These are phyloP conservation scores for Euplagia quadripunctaria DNA, from an alignment of 2,888 invertebrate species.

Conservation along the genomic window DNA sequence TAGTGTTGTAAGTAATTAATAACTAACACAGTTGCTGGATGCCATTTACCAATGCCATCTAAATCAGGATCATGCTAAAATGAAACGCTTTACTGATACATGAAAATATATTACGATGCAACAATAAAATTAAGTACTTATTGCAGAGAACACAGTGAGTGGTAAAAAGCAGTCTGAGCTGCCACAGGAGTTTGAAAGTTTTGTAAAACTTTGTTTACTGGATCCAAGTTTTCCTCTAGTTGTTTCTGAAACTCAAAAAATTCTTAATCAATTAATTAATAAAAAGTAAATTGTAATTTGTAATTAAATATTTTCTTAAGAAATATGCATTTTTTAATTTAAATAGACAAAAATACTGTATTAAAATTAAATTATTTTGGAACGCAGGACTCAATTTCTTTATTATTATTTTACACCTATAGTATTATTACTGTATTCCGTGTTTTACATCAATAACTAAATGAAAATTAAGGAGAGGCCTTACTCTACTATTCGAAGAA, in stretches of 20 bases:
- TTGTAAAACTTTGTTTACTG: conserved; percentile 73
- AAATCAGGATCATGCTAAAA: too few species aligned
- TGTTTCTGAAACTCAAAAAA: conserved; percentile 67
- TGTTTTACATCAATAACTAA: too few species aligned
- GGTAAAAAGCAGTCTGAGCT: conserved; percentile 23
- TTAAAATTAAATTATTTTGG: too few species aligned
- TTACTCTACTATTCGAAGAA: too few species aligned
- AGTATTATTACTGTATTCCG: too few species aligned
- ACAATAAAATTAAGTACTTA: neutral
- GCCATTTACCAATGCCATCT: too few species aligned
- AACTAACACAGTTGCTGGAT: too few species aligned
- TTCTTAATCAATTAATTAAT: conserved; percentile 53
- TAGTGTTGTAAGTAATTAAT: too few species aligned
- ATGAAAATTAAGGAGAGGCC: too few species aligned
- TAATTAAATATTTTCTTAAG: neutral
- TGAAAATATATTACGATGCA: neutral
- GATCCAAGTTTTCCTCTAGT: conserved; percentile 75
- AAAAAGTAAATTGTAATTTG: conserved; percentile 25
- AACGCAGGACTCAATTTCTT: too few species aligned
- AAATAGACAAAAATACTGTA: too few species aligned
- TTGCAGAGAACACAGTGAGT: conserved; percentile 38
- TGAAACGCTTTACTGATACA: neutral
- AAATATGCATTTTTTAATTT: neutral
- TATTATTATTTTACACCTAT: too few species aligned
- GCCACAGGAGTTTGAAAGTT: conserved; percentile 63